Evolutionary conservation across 2,888 invertebrate species (phyloP), one percentile per base, ranked within the genome.

Genomic region (Lasioglossum figueresi): DNA sequence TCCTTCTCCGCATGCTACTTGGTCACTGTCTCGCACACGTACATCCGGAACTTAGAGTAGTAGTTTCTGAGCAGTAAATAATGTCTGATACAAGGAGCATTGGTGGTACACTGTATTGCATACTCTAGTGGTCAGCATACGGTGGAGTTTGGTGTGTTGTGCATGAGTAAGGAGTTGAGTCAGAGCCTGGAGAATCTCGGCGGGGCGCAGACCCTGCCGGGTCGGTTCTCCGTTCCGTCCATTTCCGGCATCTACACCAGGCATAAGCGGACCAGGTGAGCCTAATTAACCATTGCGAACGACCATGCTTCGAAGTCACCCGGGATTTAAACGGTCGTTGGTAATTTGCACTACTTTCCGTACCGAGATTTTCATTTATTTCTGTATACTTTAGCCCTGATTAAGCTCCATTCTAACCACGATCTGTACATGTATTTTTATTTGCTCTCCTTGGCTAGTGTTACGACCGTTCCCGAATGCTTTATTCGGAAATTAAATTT

Each of bases 251-350:
- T 97, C 96, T 97, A 97, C 95, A 97, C 97, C 96, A 97, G 97
- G 95, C 97, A 97, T 96, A 97, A 97, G 96, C 96, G 97, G 95
- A 97, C 97, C 96, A 97, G 97, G 97, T 97, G 97, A 96, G 96
- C 95, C 91, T 89, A 91, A 90, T 91, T 89, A 91, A 91, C 88
- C 85, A 85, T 79, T 80, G 84, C 85, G 84, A 91, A 85, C 91
- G 90, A 89, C 91, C 90, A 90, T 80, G 91, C 90, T 91, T 89
- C 83, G 88, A 89, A 87, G 89, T 92, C 91, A 92, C 89, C 88
- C 91, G 88, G 90, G 88, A 85, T 89, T 89, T 88, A 70, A 91
- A 92, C 92, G 91, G 92, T 91, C 91, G 88, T 89, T 92, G 91
- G 92, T 92, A 91, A 91, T 80, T 90, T 80, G 86, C 89, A 89